Base-by-base conservation (phyloP, 2,113 vertebrate genomes). In the Albula glossodonta region DNA sequence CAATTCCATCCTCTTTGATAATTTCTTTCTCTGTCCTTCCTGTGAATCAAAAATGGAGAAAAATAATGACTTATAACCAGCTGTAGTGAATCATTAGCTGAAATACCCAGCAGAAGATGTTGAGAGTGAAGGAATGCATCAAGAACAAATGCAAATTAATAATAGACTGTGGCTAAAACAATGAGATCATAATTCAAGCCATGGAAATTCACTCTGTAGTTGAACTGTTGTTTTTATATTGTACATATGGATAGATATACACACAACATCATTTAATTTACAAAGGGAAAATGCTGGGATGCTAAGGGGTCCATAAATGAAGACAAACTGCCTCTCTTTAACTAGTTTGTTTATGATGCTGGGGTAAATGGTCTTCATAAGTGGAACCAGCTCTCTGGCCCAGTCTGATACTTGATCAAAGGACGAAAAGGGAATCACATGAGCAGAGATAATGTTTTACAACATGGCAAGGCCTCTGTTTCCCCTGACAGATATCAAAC, bases 231-330 rank as follows among this genome's bases (percentile, higher is more conserved):
- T n/a, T 95, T 96, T 96, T 95, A 94, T 95, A 95, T 91, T 96
- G 94, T 96, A 95, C 92, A 95, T 95, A 95, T 91, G 91, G 88
- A 93, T 94, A 93, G 91, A 91, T 94, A 94, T 92, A 93, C 74
- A 87, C 93, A 95, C 90, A 86, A 92, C 95, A 93, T 96, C 92
- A 92, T 93, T 93, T 93, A 86, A 92, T 88, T 93, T 91, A 92
- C 91, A 85, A 86, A 86, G 80, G 88, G 80, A 85, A 83, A 87
- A 88, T 85, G 89, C 87, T 89, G 88, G 86, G 83, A 82, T 74
- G 83, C 51, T 83, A 86, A 82, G 19, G 25, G 22, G 81, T 83
- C 82, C 52, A 81, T 56, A 79, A 84, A 90, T 87, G 51, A 77
- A 84, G 83, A 86, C 82, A 89, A 89, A 92, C 85, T 90, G 89